Evolutionary conservation across 2,888 invertebrate species (phyloP).

Genomic region (Lepeophtheirus nordmannii): DNA sequence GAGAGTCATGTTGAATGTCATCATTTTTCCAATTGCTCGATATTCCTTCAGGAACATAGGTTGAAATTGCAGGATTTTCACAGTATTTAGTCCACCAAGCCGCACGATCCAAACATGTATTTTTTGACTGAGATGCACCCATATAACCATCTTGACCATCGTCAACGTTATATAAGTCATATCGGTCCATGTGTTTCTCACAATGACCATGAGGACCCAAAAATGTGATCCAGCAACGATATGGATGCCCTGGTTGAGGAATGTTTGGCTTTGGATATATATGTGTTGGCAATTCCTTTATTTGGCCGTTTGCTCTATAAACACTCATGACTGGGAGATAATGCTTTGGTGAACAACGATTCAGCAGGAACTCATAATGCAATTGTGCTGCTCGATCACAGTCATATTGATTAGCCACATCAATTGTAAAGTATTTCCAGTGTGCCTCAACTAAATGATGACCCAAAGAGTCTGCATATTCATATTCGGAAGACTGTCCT

Average conservation of each 20-base stretch:
- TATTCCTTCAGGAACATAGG: slow-evolving; percentile 13
- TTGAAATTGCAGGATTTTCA: slow-evolving; percentile 19
- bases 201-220: slow-evolving; percentile 23
- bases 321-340: slow-evolving; percentile 16
- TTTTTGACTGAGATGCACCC: not conserved
- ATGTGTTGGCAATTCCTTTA: not conserved
- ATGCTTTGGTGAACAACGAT: slow-evolving; percentile 17
- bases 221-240: slow-evolving; percentile 22
- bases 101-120: slow-evolving; percentile 5
- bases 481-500: slow-evolving; percentile 8
- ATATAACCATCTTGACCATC: slow-evolving; percentile 3
- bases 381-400: slow-evolving; percentile 18
- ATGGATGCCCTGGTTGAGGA: slow-evolving; percentile 10
- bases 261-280: slow-evolving; percentile 15
- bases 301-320: not conserved
- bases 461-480: slow-evolving; percentile 15
- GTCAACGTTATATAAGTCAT: slow-evolving; percentile 14
- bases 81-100: slow-evolving; percentile 11
- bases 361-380: slow-evolving; percentile 20
- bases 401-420: slow-evolving; percentile 17
- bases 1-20: slow-evolving; percentile 18
- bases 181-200: slow-evolving; percentile 11
- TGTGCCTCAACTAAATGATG: slow-evolving; percentile 22
- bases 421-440: slow-evolving; percentile 23
- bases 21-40: slow-evolving; percentile 16